Percentiles rank a stretch among this genome's conserved stretches.
Evolutionary conservation across 1,140 invertebrate species (phyloP).

Genomic region (Acromyrmex heyeri): DNA sequence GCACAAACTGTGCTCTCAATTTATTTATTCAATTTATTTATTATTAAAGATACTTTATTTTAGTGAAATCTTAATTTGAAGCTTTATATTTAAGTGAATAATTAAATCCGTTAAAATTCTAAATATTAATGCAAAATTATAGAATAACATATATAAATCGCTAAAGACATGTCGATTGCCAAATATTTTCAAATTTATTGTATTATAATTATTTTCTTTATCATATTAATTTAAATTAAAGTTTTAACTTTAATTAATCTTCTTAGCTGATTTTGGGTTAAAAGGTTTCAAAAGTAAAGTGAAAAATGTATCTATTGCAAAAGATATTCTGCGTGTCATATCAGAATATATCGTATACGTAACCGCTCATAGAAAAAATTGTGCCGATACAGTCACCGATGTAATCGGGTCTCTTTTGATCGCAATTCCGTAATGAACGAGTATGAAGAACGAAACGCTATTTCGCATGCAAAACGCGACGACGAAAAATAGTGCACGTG

Average conservation of each 20-base stretch:
- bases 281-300: neutral
- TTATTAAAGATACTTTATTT: neutral
- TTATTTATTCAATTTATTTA: neutral
- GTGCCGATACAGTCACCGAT: constrained; percentile 52
- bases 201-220: neutral
- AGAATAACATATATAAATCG: neutral
- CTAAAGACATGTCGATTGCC: neutral
- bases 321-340: neutral
- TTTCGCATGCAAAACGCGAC: constrained; percentile 55
- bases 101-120: neutral
- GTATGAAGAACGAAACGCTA: constrained; percentile 53
- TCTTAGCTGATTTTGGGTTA: neutral
- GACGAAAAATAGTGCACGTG: constrained; percentile 58
- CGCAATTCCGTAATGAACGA: constrained; percentile 40
- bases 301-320: no score
- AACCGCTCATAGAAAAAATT: constrained; percentile 35
- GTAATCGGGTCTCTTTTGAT: constrained; percentile 70
- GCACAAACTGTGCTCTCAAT: neutral
- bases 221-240: neutral
- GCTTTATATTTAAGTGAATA: neutral
- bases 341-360: neutral
- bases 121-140: constrained; percentile 16
- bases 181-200: constrained; percentile 3
- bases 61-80: neutral
- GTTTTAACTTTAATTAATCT: neutral